phyloP scores from a whole-genome alignment of 2,113 vertebrate species.

The Hemichromis elongatus region DNA sequence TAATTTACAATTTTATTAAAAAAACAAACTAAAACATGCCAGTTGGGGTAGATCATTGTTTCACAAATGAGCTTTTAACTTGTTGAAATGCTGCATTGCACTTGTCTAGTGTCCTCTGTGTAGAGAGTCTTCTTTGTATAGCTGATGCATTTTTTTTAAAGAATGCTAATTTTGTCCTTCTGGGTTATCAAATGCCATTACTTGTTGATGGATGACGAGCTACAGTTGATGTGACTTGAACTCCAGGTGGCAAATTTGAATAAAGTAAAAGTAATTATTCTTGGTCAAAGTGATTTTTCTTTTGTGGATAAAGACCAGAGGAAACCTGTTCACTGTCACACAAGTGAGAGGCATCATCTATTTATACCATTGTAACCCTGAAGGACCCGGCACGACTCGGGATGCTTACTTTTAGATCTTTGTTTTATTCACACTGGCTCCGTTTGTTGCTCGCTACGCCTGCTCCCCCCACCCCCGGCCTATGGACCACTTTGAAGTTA shows the following conservation, averaged over 20 bases:
- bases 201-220: background rate
- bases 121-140: slow-evolving; percentile 42
- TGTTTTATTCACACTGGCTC: background rate
- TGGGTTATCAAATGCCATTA: slow-evolving; percentile 14
- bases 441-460: background rate
- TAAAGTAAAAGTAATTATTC: slow-evolving; percentile 30
- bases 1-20: background rate
- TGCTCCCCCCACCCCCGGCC: fast-evolving
- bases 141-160: slow-evolving; percentile 5
- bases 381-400: fast-evolving
- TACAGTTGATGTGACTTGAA: slow-evolving; percentile 17
- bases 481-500: background rate
- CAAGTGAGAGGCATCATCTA: background rate
- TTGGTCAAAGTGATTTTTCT: background rate
- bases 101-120: slow-evolving; percentile 23
- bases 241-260: slow-evolving; percentile 44
- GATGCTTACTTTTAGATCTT: background rate
- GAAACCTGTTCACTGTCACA: background rate
- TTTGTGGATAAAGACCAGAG: background rate
- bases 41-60: background rate
- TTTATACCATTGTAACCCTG: background rate
- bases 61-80: background rate
- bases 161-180: slow-evolving; percentile 2
- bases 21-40: background rate
- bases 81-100: slow-evolving; percentile 42